A percentile compares a stretch with the other conserved stretches of the same genome.
Conservation (phyloP, 1,140 invertebrate genomes). For the Penaeus indicus region DNA sequence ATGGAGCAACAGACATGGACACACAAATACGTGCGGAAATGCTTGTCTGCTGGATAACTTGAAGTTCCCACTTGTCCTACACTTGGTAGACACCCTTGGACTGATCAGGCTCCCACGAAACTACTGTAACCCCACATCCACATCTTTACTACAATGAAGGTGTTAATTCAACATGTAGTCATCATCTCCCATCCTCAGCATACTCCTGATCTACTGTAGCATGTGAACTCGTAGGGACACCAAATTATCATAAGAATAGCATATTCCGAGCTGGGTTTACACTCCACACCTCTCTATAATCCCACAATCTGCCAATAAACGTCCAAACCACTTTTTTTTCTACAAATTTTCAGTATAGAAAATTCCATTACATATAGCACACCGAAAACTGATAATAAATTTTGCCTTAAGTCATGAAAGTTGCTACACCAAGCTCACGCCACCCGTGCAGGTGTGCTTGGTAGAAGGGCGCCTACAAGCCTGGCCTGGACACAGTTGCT, state of each 20-base stretch:
- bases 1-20: conserved; percentile 62
- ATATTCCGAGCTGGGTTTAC: conserved; percentile 50
- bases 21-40: conserved; percentile 57
- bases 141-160: conserved; percentile 23
- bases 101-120: conserved; percentile 37
- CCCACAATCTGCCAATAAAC: conserved; percentile 61
- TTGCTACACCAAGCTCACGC: conserved; percentile 37
- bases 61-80: conserved; percentile 52
- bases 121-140: conserved; percentile 34
- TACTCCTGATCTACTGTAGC: conserved; percentile 22
- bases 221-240: conserved; percentile 49
- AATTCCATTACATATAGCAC: conserved; percentile 62
- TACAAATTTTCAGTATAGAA: conserved; percentile 59
- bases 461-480: conserved; percentile 46
- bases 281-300: conserved; percentile 56
- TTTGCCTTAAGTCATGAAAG: conserved; percentile 54
- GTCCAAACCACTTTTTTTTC: conserved; percentile 61
- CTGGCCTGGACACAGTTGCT: conserved; percentile 36
- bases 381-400: conserved; percentile 62
- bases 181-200: conserved; percentile 21
- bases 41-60: conserved; percentile 52
- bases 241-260: conserved; percentile 49
- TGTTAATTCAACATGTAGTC: conserved; percentile 33
- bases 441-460: conserved; percentile 33
- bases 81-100: conserved; percentile 41